Percentiles rank a stretch among this genome's conserved stretches.
Evolutionary conservation across 2,797 vertebrate genomes (phyloP).

Genomic region (Pseudocheirus occidentalis): DNA sequence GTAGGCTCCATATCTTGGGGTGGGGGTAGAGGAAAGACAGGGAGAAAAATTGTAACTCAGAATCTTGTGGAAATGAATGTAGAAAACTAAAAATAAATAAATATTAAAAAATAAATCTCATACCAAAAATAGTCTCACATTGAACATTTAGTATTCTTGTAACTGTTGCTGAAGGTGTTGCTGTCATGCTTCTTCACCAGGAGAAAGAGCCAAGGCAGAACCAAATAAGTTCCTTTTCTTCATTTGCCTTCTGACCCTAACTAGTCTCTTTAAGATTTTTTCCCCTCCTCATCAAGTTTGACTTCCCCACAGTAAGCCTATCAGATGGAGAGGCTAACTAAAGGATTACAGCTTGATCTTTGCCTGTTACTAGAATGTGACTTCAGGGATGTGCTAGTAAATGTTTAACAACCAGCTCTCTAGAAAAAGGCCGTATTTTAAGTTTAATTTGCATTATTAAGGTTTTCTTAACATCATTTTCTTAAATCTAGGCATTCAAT

Average conservation of each 20-base stretch:
- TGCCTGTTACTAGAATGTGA: not conserved
- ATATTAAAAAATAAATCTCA: not conserved
- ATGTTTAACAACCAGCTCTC: not conserved
- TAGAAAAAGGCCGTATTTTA: not conserved
- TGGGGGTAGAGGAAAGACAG: too few relatives aligned
- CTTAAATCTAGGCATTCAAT: not conserved
- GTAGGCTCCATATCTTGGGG: too few relatives aligned
- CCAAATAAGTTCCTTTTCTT: not conserved
- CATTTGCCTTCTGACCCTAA: not conserved
- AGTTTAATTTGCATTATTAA: not conserved
- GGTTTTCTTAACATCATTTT: not conserved
- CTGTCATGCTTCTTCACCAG: not conserved
- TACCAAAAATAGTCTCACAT: not conserved
- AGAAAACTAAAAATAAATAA: too few relatives aligned
- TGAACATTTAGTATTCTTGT: not conserved
- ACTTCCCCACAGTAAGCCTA: not conserved
- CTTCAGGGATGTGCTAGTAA: not conserved
- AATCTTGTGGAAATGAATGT: too few relatives aligned
- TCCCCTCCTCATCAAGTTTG: not conserved
- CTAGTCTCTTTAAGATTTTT: not conserved
- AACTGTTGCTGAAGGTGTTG: not conserved
- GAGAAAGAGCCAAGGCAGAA: not conserved
- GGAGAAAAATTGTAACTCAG: too few relatives aligned
- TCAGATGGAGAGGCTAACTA: not conserved
- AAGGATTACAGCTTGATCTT: not conserved